Evolutionary conservation across 2,888 invertebrate genomes (phyloP), one percentile per base, ranked within the genome.

Genomic region (Cacoxenus indagator): DNA sequence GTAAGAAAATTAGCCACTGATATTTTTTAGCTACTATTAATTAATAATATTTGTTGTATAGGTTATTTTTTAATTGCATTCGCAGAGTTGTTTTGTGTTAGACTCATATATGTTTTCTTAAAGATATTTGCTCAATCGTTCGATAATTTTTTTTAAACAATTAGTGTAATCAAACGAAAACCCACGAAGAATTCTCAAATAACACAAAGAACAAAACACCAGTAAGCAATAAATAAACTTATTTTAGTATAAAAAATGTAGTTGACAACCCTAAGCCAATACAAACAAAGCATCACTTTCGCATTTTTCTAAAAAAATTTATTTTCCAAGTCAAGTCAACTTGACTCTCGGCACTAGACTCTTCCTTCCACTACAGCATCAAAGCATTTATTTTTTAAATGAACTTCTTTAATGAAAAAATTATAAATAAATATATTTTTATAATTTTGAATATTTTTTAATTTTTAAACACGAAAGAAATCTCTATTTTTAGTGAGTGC

Each of bases 1-100:
- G 48, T 43, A 61, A 22, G 1, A 1, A 59, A 59, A 59, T 76
- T 76, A 73, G 73, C 83, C 82, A 77, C 78, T 81, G 80, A 83
- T 83, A 62, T 45, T 62, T 62, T 24, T 62, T 62, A 45, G 27
- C 27, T 48, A 54, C 6, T n/a, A 1, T 17, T 51, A 43, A 48
- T 48, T 51, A 62, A 14, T 22, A 59, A 59, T 24, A 45, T 62
- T 62, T 62, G 61, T 62, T 62, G 45, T 62, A 62, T 45, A 31
- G 31, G 9, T 59, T 59, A 2, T 29, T 31, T 59, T 59, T 6
- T 51, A 22, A 22, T 22, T 31, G 31, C 9, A 29, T 19, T 17
- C 31, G 9, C 45, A 62, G 61, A 27, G 19, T 62, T 45, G 24
- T 62, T 62, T 17, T 43, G 37, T 62, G 43, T 62, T 27, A 62